Evolutionary conservation across 2,797 vertebrate genomes (phyloP).

Genomic region (Triplophysa bombifrons): DNA sequence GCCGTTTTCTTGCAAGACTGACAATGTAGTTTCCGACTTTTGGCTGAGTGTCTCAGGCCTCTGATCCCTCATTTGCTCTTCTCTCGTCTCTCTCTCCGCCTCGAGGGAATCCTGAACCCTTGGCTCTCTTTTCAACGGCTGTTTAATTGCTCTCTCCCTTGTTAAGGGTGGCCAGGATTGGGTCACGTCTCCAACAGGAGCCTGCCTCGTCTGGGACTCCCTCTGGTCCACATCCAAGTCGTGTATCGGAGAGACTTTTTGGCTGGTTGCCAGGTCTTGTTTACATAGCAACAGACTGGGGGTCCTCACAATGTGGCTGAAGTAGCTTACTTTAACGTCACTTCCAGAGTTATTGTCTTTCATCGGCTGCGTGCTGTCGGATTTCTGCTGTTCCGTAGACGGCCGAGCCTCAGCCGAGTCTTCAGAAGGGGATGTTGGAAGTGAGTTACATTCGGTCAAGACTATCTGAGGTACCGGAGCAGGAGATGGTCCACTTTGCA

Average conservation of each 20-base stretch:
- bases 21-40: conserved; percentile 44
- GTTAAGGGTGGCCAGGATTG: conserved; percentile 7
- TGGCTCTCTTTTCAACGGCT: conserved; percentile 41
- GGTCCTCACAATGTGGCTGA: conserved; percentile 53
- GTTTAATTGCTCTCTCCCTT: conserved; percentile 36
- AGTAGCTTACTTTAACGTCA: conserved; percentile 45
- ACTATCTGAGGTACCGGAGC: conserved; percentile 79
- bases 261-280: conserved; percentile 25
- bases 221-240: conserved; percentile 21
- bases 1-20: conserved; percentile 1
- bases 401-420: conserved; percentile 48
- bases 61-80: conserved; percentile 57
- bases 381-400: conserved; percentile 41
- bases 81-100: conserved; percentile 39
- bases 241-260: conserved; percentile 17
- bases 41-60: neutral
- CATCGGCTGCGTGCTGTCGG: conserved; percentile 40
- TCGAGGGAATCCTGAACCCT: conserved; percentile 52
- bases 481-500: conserved; percentile 57
- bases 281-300: conserved; percentile 45
- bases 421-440: conserved; percentile 68
- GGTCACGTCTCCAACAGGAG: conserved; percentile 10
- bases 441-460: conserved; percentile 80
- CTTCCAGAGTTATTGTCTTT: conserved; percentile 9
- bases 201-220: conserved; percentile 10